Evolutionary conservation across 2,888 invertebrate species (phyloP), one percentile per base, ranked within the genome.

Genomic region (Blera fallax): DNA sequence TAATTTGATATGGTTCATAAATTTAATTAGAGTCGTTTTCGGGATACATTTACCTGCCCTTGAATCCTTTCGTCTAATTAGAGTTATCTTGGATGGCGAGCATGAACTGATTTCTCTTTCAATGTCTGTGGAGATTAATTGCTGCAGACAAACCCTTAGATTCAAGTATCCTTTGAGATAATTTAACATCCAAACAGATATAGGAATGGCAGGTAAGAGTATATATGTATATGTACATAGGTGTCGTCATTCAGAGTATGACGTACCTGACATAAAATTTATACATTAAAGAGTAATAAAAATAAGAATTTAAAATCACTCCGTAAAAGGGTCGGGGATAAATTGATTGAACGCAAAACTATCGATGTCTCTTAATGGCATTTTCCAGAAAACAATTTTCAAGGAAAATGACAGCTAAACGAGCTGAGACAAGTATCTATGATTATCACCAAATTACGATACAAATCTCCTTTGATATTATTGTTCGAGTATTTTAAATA

Each of bases 1-100:
- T 74, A 64, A 74, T 74, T 74, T 45, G 18, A 24, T 43, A 64
- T 24, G 64, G 43, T 10, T 32, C n/a, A 64, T 74, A 74, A 64
- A 74, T 54, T 54, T 54, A 52, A 74, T 74, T 64, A 74, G 64
- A 54, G 29, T 14, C 54, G 7, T 64, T 54, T 40, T n/a, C 43
- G 14, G 10, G 40, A 54, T 56, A n/a, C 7, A 18, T 40, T 29
- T 69, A 54, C 8, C 29, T 58, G 10, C 8, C 32, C 29, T 43
- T 43, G 58, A 29, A 62, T 64, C 52, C 34, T 43, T 62, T 16
- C 50, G 32, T 54, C 29, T 43, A 69, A 40, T 52, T 37, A 21
- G 16, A 62, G n/a, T 37, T 40, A 27, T 40, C 18, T 62, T 34
- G 37, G 11, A 3, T 27, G 27, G 7, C 34, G n/a, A 24, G 27